Evolutionary conservation across 37 sponge, comb jelly and placozoan genomes (phyloP).

Genomic region (Halichondria panicea): DNA sequence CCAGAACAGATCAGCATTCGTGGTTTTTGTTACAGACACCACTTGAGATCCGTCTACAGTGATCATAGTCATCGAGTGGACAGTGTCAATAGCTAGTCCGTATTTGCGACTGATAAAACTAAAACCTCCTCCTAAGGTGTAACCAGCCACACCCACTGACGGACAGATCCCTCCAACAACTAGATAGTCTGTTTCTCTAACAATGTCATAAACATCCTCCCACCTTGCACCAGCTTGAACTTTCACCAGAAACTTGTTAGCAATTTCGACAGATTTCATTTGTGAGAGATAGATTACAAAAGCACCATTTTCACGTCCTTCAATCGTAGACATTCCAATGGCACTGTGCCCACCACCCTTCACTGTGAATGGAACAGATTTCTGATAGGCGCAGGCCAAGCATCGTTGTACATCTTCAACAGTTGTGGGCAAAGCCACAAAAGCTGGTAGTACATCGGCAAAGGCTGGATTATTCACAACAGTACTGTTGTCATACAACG

Average conservation of each 20-base stretch:
- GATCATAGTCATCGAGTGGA: conserved; percentile 17
- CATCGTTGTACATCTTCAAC: conserved; percentile 21
- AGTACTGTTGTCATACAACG: background rate
- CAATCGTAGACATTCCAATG: conserved; percentile 8
- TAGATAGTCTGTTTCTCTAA: background rate
- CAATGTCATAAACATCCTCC: conserved; percentile 8
- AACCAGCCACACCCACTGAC: conserved; percentile 21
- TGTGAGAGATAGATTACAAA: conserved; percentile 22
- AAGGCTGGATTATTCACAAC: background rate
- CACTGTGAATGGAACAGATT: background rate
- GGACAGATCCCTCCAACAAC: conserved; percentile 14
- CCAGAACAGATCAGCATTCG: conserved; percentile 56
- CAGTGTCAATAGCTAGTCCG: conserved; percentile 33
- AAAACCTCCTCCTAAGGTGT: conserved; percentile 22
- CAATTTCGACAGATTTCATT: background rate
- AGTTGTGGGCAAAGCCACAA: conserved; percentile 14
- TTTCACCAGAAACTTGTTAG: background rate
- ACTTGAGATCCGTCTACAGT: conserved; percentile 36
- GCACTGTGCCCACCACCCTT: conserved; percentile 12
- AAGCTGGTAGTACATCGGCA: background rate
- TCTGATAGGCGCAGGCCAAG: conserved; percentile 1
- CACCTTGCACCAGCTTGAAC: conserved; percentile 20
- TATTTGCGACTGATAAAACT: conserved; percentile 9
- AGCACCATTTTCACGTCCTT: background rate
- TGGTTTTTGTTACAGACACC: conserved; percentile 11